Percentiles rank a stretch among this genome's conserved stretches.
phyloP scores from a whole-genome alignment of 2,113 vertebrate species.

The Irena cyanogastra region DNA sequence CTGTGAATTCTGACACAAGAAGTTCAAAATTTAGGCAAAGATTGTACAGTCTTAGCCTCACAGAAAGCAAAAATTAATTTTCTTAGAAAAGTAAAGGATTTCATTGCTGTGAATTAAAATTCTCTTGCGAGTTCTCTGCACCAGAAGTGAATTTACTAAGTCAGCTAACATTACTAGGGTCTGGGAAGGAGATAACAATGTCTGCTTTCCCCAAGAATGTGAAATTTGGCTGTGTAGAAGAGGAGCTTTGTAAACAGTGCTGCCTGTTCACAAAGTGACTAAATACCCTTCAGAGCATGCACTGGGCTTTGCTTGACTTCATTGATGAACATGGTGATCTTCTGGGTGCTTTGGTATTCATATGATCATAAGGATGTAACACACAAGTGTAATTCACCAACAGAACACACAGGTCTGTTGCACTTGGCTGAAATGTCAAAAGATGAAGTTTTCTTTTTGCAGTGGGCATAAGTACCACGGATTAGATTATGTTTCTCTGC shows the following conservation, averaged over 20 bases:
- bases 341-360: background rate
- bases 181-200: background rate
- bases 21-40: background rate
- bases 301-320: background rate
- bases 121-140: background rate
- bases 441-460: background rate
- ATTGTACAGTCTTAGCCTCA: background rate
- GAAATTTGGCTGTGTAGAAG: background rate
- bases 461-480: background rate
- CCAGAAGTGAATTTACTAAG: background rate
- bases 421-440: background rate
- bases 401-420: background rate
- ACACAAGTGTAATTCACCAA: background rate
- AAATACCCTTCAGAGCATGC: background rate
- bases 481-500: background rate
- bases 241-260: background rate
- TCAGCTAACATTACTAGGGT: background rate
- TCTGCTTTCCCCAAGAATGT: background rate
- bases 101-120: background rate
- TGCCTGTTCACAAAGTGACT: background rate
- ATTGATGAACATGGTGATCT: background rate
- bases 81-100: background rate
- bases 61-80: background rate
- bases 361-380: background rate
- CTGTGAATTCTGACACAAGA: background rate